Conservation (phyloP, 2,888 invertebrate genomes). For the Tipula lateralis region DNA sequence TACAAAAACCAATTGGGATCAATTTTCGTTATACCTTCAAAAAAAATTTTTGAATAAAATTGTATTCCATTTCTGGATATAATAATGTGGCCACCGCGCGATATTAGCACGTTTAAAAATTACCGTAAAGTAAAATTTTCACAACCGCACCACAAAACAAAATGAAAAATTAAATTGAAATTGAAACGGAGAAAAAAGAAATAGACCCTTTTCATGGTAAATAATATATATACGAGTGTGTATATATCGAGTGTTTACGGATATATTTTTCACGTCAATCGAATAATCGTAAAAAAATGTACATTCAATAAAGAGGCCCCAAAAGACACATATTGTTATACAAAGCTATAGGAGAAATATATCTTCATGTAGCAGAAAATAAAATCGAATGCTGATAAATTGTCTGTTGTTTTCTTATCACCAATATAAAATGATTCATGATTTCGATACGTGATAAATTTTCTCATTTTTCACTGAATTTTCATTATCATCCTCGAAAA, state of each 20-base stretch:
- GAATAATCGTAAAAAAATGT: neutral
- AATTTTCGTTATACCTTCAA: neutral
- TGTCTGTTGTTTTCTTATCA: neutral
- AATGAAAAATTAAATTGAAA: neutral
- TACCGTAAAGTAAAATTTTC: neutral
- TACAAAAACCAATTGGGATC: neutral
- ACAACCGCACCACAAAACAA: neutral
- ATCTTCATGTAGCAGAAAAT: neutral
- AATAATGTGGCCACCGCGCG: neutral
- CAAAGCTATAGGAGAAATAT: neutral
- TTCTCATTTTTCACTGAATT: neutral
- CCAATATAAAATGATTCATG: slow-evolving; percentile 1
- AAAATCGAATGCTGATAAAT: neutral
- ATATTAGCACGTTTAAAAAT: neutral
- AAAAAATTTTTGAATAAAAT: neutral
- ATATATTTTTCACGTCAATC: neutral
- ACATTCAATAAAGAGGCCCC: neutral
- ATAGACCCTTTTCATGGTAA: neutral
- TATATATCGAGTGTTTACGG: neutral
- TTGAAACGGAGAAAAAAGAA: neutral
- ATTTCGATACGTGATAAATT: neutral
- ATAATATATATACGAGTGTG: neutral
- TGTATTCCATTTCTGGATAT: neutral
- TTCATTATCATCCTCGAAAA: neutral
- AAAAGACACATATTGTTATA: neutral